Conservation (phyloP, 2,888 invertebrate genomes). For the Myopa testacea region DNA sequence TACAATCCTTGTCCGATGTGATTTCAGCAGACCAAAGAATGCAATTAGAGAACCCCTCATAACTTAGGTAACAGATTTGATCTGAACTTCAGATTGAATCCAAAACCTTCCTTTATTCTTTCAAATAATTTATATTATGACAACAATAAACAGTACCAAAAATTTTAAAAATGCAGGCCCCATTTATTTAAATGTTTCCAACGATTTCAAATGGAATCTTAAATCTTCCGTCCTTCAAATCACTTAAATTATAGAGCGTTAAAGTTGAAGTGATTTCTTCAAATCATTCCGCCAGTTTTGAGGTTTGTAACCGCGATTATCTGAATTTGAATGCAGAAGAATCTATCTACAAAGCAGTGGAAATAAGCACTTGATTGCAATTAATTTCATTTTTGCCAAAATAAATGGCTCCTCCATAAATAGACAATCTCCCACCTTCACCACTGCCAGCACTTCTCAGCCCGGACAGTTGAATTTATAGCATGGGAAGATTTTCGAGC, state of each 20-base stretch:
- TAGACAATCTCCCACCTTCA: neutral
- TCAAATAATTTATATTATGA: no score
- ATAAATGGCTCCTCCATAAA: neutral
- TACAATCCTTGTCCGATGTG: neutral
- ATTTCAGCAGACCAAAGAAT: no score
- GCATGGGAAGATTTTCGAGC: conserved; percentile 30
- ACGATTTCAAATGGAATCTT: no score
- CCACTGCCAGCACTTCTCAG: neutral
- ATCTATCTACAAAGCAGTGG: neutral
- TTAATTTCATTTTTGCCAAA: neutral
- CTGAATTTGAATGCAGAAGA: neutral
- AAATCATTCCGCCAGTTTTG: neutral
- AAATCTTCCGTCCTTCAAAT: no score
- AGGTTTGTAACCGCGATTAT: neutral
- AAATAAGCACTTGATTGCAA: neutral
- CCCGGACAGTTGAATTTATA: conserved; percentile 2
- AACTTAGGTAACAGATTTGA: no score
- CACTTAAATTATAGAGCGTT: no score
- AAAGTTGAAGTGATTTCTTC: neutral
- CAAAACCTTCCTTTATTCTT: no score
- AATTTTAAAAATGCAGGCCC: no score
- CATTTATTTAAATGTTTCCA: no score
- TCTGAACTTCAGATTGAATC: no score
- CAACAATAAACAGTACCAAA: no score
- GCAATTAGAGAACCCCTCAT: no score